phyloP scores from a whole-genome alignment of 1,140 invertebrate species.

The Wasmannia auropunctata region DNA sequence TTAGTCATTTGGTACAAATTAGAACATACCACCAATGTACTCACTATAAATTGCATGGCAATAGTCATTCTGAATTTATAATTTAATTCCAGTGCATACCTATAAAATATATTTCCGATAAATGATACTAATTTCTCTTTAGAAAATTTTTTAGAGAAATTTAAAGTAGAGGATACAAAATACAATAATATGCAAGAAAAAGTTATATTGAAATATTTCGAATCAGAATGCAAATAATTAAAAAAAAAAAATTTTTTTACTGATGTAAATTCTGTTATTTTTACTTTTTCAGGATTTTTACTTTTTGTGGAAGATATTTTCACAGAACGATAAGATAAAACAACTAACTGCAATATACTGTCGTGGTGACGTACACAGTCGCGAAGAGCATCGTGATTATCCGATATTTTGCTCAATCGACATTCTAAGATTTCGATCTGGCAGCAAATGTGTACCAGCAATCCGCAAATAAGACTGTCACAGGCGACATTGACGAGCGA shows the following conservation, averaged over 20 bases:
- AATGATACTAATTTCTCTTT: background rate
- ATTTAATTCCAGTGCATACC: constrained; percentile 56
- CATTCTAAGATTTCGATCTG: constrained; percentile 66
- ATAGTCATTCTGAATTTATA: constrained; percentile 60
- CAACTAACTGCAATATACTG: constrained; percentile 52
- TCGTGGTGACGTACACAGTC: constrained; percentile 55
- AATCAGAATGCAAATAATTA: constrained; percentile 47
- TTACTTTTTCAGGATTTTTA: background rate
- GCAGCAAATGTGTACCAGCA: constrained; percentile 55
- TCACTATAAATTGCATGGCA: constrained; percentile 62
- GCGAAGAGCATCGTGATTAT: background rate
- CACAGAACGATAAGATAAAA: background rate
- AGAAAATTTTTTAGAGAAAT: background rate
- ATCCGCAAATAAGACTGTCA: constrained; percentile 64
- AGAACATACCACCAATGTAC: constrained; percentile 58
- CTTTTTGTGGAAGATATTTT: background rate
- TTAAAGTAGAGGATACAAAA: background rate
- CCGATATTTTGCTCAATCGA: constrained; percentile 41
- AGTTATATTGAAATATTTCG: background rate
- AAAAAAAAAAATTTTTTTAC: background rate
- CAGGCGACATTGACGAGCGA: constrained; percentile 50
- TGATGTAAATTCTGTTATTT: background rate
- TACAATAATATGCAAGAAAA: background rate
- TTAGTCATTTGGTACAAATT: constrained; percentile 57
- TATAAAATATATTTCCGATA: constrained; percentile 23